A percentile compares a stretch with the other conserved stretches of the same genome.
Conservation (phyloP, 2,113 vertebrate species). For the Hepsetus odoe region DNA sequence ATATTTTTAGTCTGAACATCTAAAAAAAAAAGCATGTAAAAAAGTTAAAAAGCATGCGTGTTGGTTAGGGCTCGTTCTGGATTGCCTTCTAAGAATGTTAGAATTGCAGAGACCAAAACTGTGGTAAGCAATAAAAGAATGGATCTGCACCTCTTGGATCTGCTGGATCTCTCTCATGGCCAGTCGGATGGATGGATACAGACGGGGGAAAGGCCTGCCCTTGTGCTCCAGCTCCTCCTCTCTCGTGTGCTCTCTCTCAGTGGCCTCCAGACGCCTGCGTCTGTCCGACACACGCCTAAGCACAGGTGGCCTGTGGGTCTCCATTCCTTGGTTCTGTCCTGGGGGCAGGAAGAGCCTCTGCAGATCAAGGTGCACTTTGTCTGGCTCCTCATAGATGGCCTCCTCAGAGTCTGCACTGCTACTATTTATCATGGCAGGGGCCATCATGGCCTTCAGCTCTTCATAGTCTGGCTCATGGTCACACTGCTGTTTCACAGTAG, state of each 20-base stretch:
- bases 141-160: slow-evolving; percentile 58
- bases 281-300: slow-evolving; percentile 50
- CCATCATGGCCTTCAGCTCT: slow-evolving; percentile 54
- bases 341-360: slow-evolving; percentile 54
- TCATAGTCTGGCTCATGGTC: slow-evolving; percentile 62
- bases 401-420: background rate
- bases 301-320: slow-evolving; percentile 25
- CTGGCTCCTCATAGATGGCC: slow-evolving; percentile 13
- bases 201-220: slow-evolving; percentile 54
- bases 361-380: slow-evolving; percentile 53
- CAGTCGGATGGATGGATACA: slow-evolving; percentile 70
- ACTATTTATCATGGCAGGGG: background rate
- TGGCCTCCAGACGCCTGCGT: slow-evolving; percentile 24
- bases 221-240: slow-evolving; percentile 2
- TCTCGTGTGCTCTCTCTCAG: slow-evolving; percentile 13
- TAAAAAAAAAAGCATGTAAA: no score
- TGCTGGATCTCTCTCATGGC: slow-evolving; percentile 76
- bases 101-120: no score
- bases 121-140: background rate
- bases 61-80: no score
- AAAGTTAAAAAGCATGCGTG: no score
- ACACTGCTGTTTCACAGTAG: slow-evolving; percentile 21
- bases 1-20: no score
- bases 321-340: background rate
- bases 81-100: no score